Conservation (phyloP, 1,140 invertebrate genomes). For the Macrotrachela quadricornifera region DNA sequence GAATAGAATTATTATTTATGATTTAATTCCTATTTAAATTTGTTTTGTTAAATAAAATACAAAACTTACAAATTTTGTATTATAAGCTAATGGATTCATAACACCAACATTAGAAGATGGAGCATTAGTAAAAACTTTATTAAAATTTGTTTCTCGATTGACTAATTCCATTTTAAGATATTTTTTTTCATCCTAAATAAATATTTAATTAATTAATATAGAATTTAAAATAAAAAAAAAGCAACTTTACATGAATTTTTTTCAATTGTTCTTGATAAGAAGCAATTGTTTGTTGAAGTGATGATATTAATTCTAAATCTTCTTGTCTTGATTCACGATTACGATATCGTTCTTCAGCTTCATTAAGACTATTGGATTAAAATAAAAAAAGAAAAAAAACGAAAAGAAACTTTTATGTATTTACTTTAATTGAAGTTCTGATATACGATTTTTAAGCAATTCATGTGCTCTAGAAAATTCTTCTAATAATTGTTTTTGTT, state of each 20-base stretch:
- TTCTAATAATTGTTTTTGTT: slow-evolving; percentile 18
- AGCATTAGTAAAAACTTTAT: slow-evolving; percentile 25
- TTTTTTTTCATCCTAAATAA: slow-evolving; percentile 24
- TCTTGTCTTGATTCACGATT: slow-evolving; percentile 24
- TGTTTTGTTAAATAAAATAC: no score
- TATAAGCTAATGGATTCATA: slow-evolving; percentile 19
- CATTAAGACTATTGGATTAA: slow-evolving; percentile 17
- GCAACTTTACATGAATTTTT: slow-evolving; percentile 12
- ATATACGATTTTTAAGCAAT: slow-evolving; percentile 26
- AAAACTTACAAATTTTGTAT: no score
- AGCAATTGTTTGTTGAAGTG: slow-evolving; percentile 15
- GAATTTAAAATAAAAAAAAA: no score
- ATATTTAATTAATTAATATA: not conserved
- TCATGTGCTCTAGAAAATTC: slow-evolving; percentile 25
- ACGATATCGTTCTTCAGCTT: slow-evolving; percentile 21
- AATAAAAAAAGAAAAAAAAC: no score
- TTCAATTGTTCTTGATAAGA: slow-evolving; percentile 20
- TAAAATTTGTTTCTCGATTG: slow-evolving; percentile 30
- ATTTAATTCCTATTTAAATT: no score
- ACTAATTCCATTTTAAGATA: slow-evolving; percentile 29
- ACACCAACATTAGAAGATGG: slow-evolving; percentile 22
- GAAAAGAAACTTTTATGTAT: no score
- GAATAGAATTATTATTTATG: no score
- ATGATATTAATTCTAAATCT: slow-evolving; percentile 22
- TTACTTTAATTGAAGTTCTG: slow-evolving; percentile 13